Evolutionary conservation across 2,888 invertebrate genomes (phyloP).

Genomic region (Platycnemis pennipes): DNA sequence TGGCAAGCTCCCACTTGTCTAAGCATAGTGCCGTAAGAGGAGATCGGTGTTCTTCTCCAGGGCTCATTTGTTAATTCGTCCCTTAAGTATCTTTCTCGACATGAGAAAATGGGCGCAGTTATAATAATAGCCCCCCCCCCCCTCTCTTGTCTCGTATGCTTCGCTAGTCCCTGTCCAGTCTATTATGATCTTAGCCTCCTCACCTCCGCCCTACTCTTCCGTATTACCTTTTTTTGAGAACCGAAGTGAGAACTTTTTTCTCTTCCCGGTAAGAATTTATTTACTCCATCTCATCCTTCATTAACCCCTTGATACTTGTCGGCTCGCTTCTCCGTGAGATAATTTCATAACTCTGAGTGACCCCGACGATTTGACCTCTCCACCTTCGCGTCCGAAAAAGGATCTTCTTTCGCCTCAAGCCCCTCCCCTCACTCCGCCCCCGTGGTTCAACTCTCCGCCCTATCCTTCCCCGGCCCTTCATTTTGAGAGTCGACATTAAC

Average conservation of each 20-base stretch:
- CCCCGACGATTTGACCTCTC: background rate
- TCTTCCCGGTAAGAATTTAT: background rate
- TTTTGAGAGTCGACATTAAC: background rate
- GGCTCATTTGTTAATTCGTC: background rate
- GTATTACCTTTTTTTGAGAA: too few species aligned
- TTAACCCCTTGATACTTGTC: conserved; percentile 39
- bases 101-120: background rate
- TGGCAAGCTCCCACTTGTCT: background rate
- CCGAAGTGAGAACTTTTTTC: background rate
- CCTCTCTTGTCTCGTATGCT: too few species aligned
- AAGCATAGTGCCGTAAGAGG: background rate
- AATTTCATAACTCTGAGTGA: conserved; percentile 41
- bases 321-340: conserved; percentile 16
- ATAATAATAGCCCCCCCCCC: too few species aligned
- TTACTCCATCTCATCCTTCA: background rate
- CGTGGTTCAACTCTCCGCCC: too few species aligned
- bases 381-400: background rate
- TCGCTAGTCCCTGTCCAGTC: too few species aligned
- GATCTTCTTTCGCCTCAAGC: background rate
- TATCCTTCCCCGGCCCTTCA: background rate
- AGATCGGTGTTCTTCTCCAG: background rate
- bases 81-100: background rate
- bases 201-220: background rate
- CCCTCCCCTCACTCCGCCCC: background rate
- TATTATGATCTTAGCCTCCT: too few species aligned